Evolutionary conservation across 2,888 invertebrate species (phyloP), one percentile per base, ranked within the genome.

Genomic region (Kuschelorhynchus macadamiae): DNA sequence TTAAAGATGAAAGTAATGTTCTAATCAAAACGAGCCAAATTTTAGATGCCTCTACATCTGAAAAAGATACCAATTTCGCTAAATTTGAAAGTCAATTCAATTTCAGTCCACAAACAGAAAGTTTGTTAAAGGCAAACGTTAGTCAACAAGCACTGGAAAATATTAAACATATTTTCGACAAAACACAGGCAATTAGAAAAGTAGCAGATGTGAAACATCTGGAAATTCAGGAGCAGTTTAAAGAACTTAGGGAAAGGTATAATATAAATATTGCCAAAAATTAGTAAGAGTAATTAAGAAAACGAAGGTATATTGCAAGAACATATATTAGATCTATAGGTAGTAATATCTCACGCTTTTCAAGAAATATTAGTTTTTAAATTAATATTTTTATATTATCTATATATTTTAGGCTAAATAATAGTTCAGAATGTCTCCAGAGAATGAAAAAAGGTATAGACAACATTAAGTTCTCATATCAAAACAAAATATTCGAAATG

Each of bases 371-470:
- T 56, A 36, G 11, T 36, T 36, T 7, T 36, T 36, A 36, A 8
- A 36, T 36, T 3, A 36, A 2, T 36, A 36, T 3, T 3, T 36
- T 36, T 36, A 3, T 36, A 46, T 72, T 74, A 14, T 57, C 81
- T 4, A 74, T 77, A 47, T 68, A 77, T 32, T 75, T 62, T 30
- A 68, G 79, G 60, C 62, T 83, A 18, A 77, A 74, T 32, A 76
- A 74, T 5, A 82, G 80, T 67, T 77, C 79, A 2, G 74, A 76
- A 30, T 82, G 77, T 72, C 69, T 83, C 18, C 64, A 75, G 18
- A 76, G 77, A 36, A 80, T 82, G 16, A 80, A 81, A 67, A 80
- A 80, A 46, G 79, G 81, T 50, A 79, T 83, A 32, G 79, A 82
- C 41, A 82, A 81, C 60, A 74, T 83, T 11, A 80, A 80, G 63